Percentiles rank a stretch among this genome's conserved stretches.
Evolutionary conservation across 2,797 vertebrate genomes (phyloP).

Genomic region (Pogoniulus pusillus): DNA sequence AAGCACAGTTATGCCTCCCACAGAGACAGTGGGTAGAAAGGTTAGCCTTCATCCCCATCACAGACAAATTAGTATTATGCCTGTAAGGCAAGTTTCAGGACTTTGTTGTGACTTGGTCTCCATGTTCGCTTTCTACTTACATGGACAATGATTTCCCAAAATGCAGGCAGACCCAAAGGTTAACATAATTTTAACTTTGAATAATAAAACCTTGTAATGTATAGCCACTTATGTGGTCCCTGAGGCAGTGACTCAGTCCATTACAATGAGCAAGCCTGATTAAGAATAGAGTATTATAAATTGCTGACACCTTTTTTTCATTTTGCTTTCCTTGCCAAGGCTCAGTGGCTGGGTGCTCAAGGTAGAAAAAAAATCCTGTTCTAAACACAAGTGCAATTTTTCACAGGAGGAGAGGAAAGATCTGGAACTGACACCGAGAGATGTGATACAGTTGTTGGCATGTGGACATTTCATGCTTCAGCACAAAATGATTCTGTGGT

Average conservation of each 20-base stretch:
- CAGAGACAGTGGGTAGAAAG: slow-evolving; percentile 15
- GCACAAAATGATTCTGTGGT: not conserved
- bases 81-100: slow-evolving; percentile 36
- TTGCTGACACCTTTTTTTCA: not conserved
- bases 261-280: slow-evolving; percentile 6
- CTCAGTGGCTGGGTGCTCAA: not conserved
- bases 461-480: not conserved
- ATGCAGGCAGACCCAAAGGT: slow-evolving; percentile 18
- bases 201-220: slow-evolving; percentile 3
- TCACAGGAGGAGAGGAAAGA: not conserved
- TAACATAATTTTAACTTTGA: slow-evolving; percentile 42
- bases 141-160: slow-evolving; percentile 45
- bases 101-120: slow-evolving; percentile 52
- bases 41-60: slow-evolving; percentile 7
- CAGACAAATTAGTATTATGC: slow-evolving; percentile 35
- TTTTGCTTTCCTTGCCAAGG: slow-evolving; percentile 1
- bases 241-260: not conserved
- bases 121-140: slow-evolving; percentile 39
- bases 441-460: not conserved
- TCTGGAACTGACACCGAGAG: not conserved
- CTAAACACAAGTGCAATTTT: not conserved
- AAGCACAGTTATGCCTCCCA: not conserved
- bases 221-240: not conserved
- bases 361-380: not conserved
- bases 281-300: slow-evolving; percentile 27